These are phyloP conservation scores for Nibea albiflora DNA, from an alignment of 2,113 vertebrate species.

Conservation along the genomic window DNA sequence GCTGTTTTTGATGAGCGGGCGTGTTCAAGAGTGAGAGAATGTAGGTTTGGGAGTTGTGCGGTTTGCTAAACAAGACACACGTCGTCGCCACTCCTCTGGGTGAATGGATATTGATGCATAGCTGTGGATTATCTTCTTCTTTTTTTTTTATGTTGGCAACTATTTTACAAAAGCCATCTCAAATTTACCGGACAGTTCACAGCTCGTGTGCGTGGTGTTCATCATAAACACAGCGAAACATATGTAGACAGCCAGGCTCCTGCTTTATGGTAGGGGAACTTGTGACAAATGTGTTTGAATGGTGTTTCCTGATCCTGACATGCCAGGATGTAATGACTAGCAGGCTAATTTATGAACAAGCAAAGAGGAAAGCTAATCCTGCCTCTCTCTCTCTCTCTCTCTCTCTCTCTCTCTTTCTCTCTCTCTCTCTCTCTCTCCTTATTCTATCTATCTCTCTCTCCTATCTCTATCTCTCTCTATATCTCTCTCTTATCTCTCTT, in stretches of 20 bases:
- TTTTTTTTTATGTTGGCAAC: not conserved
- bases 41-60: not conserved
- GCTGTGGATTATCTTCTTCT: constrained; percentile 26
- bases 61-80: constrained; percentile 9
- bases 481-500: not conserved
- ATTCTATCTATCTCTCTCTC: constrained; percentile 10
- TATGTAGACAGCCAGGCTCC: not conserved
- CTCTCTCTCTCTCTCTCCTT: constrained; percentile 1
- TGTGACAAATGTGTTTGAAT: constrained; percentile 42
- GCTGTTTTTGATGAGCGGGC: constrained; percentile 13
- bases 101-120: constrained; percentile 40
- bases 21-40: not conserved
- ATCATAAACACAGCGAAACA: not conserved
- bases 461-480: too few species aligned
- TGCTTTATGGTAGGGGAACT: not conserved
- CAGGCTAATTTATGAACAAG: constrained; percentile 65
- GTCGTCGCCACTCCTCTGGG: not conserved
- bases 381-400: constrained; percentile 7
- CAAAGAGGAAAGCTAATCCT: constrained; percentile 32
- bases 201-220: not conserved
- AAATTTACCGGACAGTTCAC: not conserved
- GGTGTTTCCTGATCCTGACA: constrained; percentile 48
- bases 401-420: not conserved
- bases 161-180: not conserved
- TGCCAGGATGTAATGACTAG: constrained; percentile 59